These are phyloP conservation scores for Cydia amplana DNA, from an alignment of 1,140 invertebrate genomes.

Conservation along the genomic window DNA sequence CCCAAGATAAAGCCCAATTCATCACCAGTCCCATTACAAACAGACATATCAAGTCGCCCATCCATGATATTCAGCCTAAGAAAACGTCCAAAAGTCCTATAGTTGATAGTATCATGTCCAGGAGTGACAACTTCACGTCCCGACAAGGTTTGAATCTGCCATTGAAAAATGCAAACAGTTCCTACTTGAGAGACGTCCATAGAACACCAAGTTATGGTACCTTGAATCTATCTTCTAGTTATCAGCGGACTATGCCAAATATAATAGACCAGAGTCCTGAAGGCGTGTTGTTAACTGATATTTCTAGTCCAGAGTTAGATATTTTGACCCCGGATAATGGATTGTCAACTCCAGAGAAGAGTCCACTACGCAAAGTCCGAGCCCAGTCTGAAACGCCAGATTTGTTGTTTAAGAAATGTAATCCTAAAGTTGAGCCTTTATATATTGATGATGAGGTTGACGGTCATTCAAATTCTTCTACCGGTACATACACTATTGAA, in stretches of 20 bases:
- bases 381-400: constrained; percentile 68
- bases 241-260: constrained; percentile 61
- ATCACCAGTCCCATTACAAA: constrained; percentile 57
- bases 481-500: constrained; percentile 93
- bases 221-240: constrained; percentile 46
- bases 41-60: constrained; percentile 63
- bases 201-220: constrained; percentile 67
- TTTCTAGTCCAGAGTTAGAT: constrained; percentile 81
- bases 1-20: constrained; percentile 49
- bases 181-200: constrained; percentile 71
- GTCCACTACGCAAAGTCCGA: constrained; percentile 60
- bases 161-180: constrained; percentile 73
- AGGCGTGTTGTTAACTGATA: constrained; percentile 77
- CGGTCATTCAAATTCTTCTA: constrained; percentile 80
- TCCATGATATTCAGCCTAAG: constrained; percentile 59
- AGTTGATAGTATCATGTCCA: constrained; percentile 78
- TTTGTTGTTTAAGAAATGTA: constrained; percentile 66
- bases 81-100: constrained; percentile 76
- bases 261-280: constrained; percentile 77
- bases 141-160: constrained; percentile 75
- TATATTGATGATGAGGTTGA: constrained; percentile 73
- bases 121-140: constrained; percentile 73
- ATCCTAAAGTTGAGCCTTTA: constrained; percentile 59
- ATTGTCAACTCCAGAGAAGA: constrained; percentile 71
- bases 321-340: constrained; percentile 79